Conservation (phyloP, 2,113 vertebrate species). For the Caloenas nicobarica region DNA sequence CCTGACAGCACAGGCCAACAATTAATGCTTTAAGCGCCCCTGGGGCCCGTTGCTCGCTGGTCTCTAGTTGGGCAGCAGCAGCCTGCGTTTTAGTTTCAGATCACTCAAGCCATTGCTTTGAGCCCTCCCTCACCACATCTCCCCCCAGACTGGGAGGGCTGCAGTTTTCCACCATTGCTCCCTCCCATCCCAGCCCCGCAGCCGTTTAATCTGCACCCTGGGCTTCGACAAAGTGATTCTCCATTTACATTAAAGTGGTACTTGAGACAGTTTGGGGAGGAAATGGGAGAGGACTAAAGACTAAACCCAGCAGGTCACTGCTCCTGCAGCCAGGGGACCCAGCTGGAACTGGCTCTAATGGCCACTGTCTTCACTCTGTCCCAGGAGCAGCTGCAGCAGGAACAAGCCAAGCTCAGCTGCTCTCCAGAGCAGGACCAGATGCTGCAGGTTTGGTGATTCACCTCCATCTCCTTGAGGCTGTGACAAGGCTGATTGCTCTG, state of each 20-base stretch:
- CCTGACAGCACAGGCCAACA: not conserved
- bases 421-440: not conserved
- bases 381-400: not conserved
- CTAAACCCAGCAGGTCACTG: not conserved
- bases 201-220: not conserved
- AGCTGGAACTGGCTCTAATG: not conserved
- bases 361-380: not conserved
- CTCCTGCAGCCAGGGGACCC: not conserved
- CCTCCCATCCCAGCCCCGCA: not conserved
- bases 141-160: not conserved
- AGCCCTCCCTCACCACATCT: not conserved
- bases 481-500: not conserved
- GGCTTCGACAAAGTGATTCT: not conserved
- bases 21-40: not conserved
- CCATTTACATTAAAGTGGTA: not conserved
- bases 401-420: not conserved
- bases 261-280: not conserved
- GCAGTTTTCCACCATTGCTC: not conserved
- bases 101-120: not conserved
- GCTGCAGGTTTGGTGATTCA: not conserved
- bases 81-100: not conserved
- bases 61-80: not conserved
- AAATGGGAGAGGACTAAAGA: not conserved
- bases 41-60: not conserved
- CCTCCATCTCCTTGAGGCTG: not conserved